These are phyloP conservation scores for Callyntrura guangdongensis DNA, from an alignment of 2,888 invertebrate genomes.

Conservation along the genomic window DNA sequence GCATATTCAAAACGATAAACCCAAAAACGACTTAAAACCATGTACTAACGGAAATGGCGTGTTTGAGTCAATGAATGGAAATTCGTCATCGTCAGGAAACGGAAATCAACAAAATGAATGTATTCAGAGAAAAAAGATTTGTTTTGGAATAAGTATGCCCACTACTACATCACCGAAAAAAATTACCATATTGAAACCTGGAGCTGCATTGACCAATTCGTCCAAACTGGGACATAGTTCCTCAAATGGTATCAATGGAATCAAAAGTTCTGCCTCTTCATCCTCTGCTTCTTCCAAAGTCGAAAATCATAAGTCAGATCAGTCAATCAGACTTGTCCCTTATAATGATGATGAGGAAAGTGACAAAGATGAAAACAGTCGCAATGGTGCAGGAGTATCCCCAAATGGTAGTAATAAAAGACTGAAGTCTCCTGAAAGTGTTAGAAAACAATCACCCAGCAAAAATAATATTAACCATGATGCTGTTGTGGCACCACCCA, in stretches of 20 bases:
- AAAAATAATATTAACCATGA: constrained; percentile 20
- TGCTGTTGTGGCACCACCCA: constrained; percentile 63
- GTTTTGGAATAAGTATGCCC: constrained; percentile 60
- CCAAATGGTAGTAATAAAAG: constrained; percentile 60
- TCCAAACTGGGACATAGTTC: constrained; percentile 5
- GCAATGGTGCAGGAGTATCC: constrained; percentile 17
- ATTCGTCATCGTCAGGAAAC: neutral
- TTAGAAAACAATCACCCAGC: constrained; percentile 49
- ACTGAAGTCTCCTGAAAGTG: constrained; percentile 69
- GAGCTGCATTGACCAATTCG: constrained; percentile 68
- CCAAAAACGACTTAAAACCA: constrained; percentile 38
- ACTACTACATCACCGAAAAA: constrained; percentile 30
- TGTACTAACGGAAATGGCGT: constrained; percentile 40
- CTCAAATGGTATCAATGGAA: constrained; percentile 26
- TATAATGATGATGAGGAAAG: constrained; percentile 78
- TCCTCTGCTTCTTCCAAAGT: constrained; percentile 20
- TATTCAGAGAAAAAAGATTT: constrained; percentile 64
- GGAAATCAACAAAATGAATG: neutral
- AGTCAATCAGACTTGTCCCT: constrained; percentile 70
- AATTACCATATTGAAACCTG: constrained; percentile 76
- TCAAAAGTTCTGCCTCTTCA: neutral
- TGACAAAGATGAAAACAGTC: constrained; percentile 68
- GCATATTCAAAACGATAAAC: constrained; percentile 22
- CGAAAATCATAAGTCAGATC: constrained; percentile 6
- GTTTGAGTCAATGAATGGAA: constrained; percentile 39